phyloP scores from a whole-genome alignment of 2,113 vertebrate genomes.

The Phasianus colchicus region DNA sequence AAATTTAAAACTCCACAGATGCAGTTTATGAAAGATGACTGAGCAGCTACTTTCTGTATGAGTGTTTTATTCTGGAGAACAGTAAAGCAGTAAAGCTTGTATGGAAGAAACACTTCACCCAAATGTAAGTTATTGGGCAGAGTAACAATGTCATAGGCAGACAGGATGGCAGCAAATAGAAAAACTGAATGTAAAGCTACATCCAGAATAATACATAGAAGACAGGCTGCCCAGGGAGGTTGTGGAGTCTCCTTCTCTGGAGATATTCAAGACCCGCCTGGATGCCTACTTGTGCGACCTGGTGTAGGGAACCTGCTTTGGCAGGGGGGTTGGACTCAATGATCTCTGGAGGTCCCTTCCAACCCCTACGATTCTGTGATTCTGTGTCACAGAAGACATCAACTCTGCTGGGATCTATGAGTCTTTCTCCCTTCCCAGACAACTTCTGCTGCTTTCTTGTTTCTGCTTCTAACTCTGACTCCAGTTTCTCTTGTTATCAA shows the following conservation, averaged over 20 bases:
- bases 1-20: background rate
- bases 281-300: no score
- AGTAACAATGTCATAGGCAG: background rate
- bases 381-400: background rate
- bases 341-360: no score
- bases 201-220: background rate
- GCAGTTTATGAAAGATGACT: background rate
- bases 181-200: background rate
- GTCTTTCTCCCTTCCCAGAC: background rate
- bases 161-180: background rate
- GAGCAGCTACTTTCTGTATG: background rate
- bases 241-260: no score
- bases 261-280: no score
- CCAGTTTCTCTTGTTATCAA: background rate
- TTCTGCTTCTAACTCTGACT: background rate
- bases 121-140: background rate
- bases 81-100: background rate
- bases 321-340: no score
- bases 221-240: no score
- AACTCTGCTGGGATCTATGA: background rate
- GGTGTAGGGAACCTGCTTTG: no score
- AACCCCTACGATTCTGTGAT: no score
- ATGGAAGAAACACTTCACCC: background rate
- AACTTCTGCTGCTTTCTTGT: background rate
- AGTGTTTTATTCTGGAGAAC: background rate